Evolutionary conservation across 2,113 vertebrate species (phyloP), one percentile per base, ranked within the genome.

Genomic region (Heterotis niloticus): DNA sequence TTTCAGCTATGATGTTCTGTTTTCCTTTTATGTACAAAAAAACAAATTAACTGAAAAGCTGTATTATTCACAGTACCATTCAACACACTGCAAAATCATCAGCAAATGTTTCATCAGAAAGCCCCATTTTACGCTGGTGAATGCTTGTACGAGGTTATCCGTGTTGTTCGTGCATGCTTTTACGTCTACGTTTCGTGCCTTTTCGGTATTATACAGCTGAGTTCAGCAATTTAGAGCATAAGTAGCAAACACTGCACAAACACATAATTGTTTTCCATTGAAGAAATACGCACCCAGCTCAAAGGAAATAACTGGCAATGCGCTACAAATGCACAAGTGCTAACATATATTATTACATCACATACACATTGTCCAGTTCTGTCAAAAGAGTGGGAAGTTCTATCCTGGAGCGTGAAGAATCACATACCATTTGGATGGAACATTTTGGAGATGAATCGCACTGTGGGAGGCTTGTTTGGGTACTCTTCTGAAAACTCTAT

Each of bases 401-500:
- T 78, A 70, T 60, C 29, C 29, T 24, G 44, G 77, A 69, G 52
- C 10, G 44, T 9, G 29, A 13, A 64, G 20, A 0, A 84, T 76
- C 82, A 86, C 94, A 96, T 88, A 99, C 98, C 98, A 90, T 99
- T 99, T 69, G 98, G 98, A 92, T 99, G 98, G 90, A 99, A 99
- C 97, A 99, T 99, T 95, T 97, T 98, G 88, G 97, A 98, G 86
- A 98, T 93, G 92, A 99, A 99, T 84, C 97, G 95, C 91, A 99
- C 98, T 84, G 96, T 99, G 82, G 97, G 98, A 86, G 98, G 98
- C 85, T 99, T 99, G 91, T 99, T 99, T 83, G 98, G 98, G 89
- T 99, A 99, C 89, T 99, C 98, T 95, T 99, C 98, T 13, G 98
- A 98, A 94, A 99, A 99, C 90, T 99, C 98, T 94, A 99, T 99